phyloP scores from a whole-genome alignment of 2,888 invertebrate species.

The Hermaeophaga mercurialis region DNA sequence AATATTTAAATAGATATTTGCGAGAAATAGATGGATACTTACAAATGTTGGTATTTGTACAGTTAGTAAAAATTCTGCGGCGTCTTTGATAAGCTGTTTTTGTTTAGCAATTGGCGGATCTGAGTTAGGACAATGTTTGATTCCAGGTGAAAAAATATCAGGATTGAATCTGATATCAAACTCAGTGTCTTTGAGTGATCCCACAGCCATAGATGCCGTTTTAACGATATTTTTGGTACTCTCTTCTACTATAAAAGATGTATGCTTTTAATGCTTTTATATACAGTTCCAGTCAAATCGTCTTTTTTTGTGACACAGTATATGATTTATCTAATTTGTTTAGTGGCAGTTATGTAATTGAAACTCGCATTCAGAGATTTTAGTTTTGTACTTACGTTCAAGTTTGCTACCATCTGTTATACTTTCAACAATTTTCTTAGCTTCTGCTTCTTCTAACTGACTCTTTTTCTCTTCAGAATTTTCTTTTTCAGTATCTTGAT shows the following conservation, averaged over 20 bases:
- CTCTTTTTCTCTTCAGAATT: constrained; percentile 52
- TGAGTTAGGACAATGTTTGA: constrained; percentile 78
- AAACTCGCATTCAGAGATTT: too few species aligned
- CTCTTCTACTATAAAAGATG: constrained; percentile 69
- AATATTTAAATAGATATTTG: too few species aligned
- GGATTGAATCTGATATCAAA: constrained; percentile 98
- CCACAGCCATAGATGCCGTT: constrained; percentile 88
- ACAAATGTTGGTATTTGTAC: constrained; percentile 95
- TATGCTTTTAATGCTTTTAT: too few species aligned
- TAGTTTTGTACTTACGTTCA: constrained; percentile 69
- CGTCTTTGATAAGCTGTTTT: constrained; percentile 90
- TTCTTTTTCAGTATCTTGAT: constrained; percentile 69
- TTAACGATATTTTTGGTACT: constrained; percentile 86
- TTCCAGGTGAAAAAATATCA: constrained; percentile 95
- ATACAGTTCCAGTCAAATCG: too few species aligned
- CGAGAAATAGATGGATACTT: too few species aligned
- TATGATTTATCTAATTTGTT: too few species aligned
- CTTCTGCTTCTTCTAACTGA: constrained; percentile 74
- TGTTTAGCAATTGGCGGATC: constrained; percentile 77
- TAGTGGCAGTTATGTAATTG: too few species aligned
- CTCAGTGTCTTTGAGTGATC: constrained; percentile 92
- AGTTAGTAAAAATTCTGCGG: constrained; percentile 90
- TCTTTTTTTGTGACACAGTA: too few species aligned
- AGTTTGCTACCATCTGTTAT: constrained; percentile 82
- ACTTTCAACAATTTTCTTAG: constrained; percentile 89